Conservation (phyloP, 2,888 invertebrate species). For the Pterostichus madidus region DNA sequence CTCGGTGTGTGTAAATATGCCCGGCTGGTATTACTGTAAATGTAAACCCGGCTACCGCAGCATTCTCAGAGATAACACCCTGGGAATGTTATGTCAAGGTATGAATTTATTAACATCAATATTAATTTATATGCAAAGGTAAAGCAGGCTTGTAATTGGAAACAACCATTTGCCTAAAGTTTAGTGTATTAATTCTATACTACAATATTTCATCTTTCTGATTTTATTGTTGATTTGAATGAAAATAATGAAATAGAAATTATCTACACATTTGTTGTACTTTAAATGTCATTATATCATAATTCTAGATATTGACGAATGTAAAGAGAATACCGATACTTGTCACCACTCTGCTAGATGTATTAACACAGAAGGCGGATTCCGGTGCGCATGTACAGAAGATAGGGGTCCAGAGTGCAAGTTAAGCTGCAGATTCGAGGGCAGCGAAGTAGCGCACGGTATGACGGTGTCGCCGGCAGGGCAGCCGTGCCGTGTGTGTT, state of each 20-base stretch:
- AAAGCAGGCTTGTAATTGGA: not conserved
- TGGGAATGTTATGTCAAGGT: conserved; percentile 84
- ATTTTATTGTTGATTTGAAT: too few species aligned
- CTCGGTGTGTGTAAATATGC: conserved; percentile 91
- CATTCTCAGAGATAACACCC: conserved; percentile 79
- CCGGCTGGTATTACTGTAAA: conserved; percentile 94
- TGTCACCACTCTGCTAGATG: conserved; percentile 90
- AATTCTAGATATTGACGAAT: conserved; percentile 90
- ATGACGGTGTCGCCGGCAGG: conserved; percentile 77
- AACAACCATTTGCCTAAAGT: too few species aligned
- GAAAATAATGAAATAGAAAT: too few species aligned
- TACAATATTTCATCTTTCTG: too few species aligned
- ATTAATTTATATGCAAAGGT: too few species aligned
- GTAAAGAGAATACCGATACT: conserved; percentile 86
- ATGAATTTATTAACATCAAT: conserved; percentile 23
- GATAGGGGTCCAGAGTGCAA: conserved; percentile 80
- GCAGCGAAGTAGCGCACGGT: conserved; percentile 82
- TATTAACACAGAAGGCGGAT: conserved; percentile 89
- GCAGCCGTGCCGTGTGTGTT: conserved; percentile 78
- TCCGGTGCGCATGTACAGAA: conserved; percentile 85
- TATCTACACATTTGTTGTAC: too few species aligned
- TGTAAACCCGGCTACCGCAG: conserved; percentile 89
- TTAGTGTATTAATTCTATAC: too few species aligned
- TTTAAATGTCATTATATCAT: not conserved
- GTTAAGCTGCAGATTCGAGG: conserved; percentile 88